Conservation (phyloP, 2,888 invertebrate species). For the Hemithea aestivaria region DNA sequence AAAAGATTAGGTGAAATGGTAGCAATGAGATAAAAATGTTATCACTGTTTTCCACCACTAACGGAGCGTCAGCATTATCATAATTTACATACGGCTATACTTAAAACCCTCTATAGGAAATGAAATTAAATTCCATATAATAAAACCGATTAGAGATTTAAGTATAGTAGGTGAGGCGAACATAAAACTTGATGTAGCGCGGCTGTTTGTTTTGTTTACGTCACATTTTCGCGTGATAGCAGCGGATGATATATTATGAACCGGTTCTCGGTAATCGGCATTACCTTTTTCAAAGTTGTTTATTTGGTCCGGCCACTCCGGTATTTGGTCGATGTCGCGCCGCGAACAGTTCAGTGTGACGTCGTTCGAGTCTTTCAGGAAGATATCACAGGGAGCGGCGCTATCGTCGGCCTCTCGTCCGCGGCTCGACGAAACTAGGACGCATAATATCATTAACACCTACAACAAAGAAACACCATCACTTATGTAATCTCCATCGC, state of each 20-base stretch:
- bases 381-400: slow-evolving; percentile 53
- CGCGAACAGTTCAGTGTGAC: slow-evolving; percentile 66
- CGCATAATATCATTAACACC: slow-evolving; percentile 68
- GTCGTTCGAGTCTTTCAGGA: slow-evolving; percentile 51
- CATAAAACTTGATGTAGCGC: slow-evolving; percentile 27
- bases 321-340: slow-evolving; percentile 51
- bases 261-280: slow-evolving; percentile 20
- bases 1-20: slow-evolving; percentile 4
- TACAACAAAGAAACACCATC: slow-evolving; percentile 68
- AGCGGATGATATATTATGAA: slow-evolving; percentile 31
- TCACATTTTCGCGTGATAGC: slow-evolving; percentile 28
- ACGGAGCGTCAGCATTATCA: slow-evolving; percentile 3
- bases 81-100: slow-evolving; percentile 1
- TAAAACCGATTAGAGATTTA: slow-evolving; percentile 20
- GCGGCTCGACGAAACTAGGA: slow-evolving; percentile 51
- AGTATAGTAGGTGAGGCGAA: slow-evolving; percentile 15
- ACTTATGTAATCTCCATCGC: slow-evolving; percentile 41
- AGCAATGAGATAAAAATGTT: slow-evolving; percentile 10
- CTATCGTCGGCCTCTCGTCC: slow-evolving; percentile 39
- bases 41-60: slow-evolving; percentile 13
- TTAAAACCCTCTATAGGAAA: too few relatives aligned
- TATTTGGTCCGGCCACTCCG: slow-evolving; percentile 59
- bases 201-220: slow-evolving; percentile 37
- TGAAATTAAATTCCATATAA: slow-evolving; percentile 10
- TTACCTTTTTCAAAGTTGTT: slow-evolving; percentile 60